These are phyloP conservation scores for Belonocnema kinseyi DNA, from an alignment of 1,140 invertebrate genomes.

Conservation along the genomic window DNA sequence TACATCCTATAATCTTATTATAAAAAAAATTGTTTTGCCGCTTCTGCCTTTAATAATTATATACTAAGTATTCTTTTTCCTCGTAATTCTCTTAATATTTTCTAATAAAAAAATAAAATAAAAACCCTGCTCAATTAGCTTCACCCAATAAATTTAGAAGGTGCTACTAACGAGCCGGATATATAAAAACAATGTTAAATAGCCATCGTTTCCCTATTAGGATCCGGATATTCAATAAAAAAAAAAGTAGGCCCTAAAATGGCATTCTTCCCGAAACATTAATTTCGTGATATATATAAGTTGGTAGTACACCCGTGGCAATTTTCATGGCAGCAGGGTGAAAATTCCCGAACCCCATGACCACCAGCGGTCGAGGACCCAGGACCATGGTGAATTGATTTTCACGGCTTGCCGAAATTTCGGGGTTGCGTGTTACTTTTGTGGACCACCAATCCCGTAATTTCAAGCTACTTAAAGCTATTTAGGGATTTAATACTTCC, in stretches of 20 bases:
- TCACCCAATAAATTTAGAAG: neutral
- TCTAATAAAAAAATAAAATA: too few species aligned
- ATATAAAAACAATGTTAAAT: conserved; percentile 13
- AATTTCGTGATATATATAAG: conserved; percentile 30
- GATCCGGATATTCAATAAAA: neutral
- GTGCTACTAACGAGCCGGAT: too few species aligned
- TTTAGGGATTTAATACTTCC: conserved; percentile 57
- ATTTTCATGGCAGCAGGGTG: conserved; percentile 3
- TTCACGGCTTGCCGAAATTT: conserved; percentile 53
- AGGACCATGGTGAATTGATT: conserved; percentile 68
- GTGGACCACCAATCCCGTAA: conserved; percentile 60
- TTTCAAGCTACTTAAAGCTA: conserved; percentile 72
- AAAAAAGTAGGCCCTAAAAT: conserved; percentile 34
- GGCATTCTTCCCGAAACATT: conserved; percentile 45
- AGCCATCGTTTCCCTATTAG: too few species aligned
- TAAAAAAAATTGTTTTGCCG: too few species aligned
- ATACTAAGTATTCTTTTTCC: too few species aligned
- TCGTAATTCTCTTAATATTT: too few species aligned
- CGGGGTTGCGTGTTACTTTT: conserved; percentile 57
- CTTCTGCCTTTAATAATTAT: too few species aligned
- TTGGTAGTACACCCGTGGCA: neutral
- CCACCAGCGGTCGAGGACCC: conserved; percentile 48
- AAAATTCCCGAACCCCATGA: conserved; percentile 46
- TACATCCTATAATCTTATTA: too few species aligned
- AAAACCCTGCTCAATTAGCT: too few species aligned